Conservation (phyloP, 2,888 invertebrate species). For the Lutraria lutraria region DNA sequence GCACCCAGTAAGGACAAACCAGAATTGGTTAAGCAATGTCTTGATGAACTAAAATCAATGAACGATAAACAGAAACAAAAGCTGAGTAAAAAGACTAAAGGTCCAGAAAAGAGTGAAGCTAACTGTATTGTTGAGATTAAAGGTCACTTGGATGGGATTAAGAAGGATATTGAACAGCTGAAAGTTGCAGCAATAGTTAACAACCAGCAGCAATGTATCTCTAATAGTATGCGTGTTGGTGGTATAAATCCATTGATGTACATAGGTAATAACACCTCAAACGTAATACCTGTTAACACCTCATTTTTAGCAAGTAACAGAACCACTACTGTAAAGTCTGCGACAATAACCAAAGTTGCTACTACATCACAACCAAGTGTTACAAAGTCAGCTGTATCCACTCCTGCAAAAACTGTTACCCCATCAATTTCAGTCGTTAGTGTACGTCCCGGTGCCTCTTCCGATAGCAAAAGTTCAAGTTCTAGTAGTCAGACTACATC, state of each 20-base stretch:
- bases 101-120: neutral
- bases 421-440: neutral
- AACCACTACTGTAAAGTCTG: neutral
- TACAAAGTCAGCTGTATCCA: neutral
- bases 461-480: neutral
- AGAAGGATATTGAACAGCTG: slow-evolving; percentile 8
- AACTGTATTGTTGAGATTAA: neutral
- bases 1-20: neutral
- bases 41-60: neutral
- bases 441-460: neutral
- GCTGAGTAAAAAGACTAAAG: neutral
- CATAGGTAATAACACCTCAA: too few relatives aligned
- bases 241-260: too few relatives aligned
- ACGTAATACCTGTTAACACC: too few relatives aligned
- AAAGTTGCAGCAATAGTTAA: neutral
- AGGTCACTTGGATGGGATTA: neutral
- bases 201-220: neutral
- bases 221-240: neutral
- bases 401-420: neutral
- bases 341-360: neutral
- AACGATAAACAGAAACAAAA: neutral
- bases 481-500: too few relatives aligned
- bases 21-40: neutral
- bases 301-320: too few relatives aligned
- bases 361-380: neutral